phyloP scores from a whole-genome alignment of 2,888 invertebrate genomes.

The Pammene aurita region DNA sequence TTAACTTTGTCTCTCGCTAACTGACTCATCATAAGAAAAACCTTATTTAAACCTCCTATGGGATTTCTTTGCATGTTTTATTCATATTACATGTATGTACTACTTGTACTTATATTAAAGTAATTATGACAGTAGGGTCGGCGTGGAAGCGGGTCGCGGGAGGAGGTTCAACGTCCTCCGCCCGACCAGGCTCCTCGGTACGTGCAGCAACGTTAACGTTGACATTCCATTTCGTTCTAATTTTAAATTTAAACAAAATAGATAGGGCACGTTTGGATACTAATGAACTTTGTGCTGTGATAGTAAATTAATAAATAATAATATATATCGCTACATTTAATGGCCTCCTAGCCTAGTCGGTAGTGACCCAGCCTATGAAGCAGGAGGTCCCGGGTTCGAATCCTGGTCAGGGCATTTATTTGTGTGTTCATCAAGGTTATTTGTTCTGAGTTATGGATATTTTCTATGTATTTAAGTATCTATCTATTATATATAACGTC shows the following conservation, averaged over 20 bases:
- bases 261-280: constrained; percentile 13
- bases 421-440: too few relatives aligned
- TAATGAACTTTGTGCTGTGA: constrained; percentile 14
- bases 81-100: background rate
- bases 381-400: too few relatives aligned
- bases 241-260: constrained; percentile 30
- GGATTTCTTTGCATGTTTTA: constrained; percentile 10
- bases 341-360: too few relatives aligned
- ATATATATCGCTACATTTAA: too few relatives aligned
- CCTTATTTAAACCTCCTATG: background rate
- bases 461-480: too few relatives aligned
- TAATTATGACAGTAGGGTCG: constrained; percentile 47
- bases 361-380: too few relatives aligned
- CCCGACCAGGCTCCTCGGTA: constrained; percentile 39
- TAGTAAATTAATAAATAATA: background rate
- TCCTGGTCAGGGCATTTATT: too few relatives aligned
- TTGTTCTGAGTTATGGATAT: too few relatives aligned
- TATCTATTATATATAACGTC: too few relatives aligned
- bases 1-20: too few relatives aligned
- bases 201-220: constrained; percentile 17
- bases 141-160: constrained; percentile 64
- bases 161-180: constrained; percentile 61
- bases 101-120: constrained; percentile 3
- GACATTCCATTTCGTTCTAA: constrained; percentile 38
- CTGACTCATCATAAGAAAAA: background rate